Conservation (phyloP, 2,888 invertebrate species). For the Plagodis dolabraria region DNA sequence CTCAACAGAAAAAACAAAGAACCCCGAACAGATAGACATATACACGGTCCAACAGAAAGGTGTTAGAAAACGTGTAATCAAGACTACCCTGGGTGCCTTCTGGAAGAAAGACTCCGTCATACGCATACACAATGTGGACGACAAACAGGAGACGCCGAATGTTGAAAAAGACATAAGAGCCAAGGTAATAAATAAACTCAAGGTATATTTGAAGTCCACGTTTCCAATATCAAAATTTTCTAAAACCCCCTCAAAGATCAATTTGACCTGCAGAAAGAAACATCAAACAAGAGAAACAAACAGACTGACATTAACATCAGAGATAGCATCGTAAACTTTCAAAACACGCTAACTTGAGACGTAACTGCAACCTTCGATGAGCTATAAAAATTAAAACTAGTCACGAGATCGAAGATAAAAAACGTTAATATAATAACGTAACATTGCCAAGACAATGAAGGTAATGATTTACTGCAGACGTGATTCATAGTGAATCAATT, state of each 20-base stretch:
- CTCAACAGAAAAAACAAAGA: constrained; percentile 88
- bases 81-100: constrained; percentile 86
- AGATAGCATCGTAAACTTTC: constrained; percentile 36
- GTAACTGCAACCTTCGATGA: constrained; percentile 43
- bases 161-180: constrained; percentile 88
- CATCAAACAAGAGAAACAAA: too few relatives aligned
- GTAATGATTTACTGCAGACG: too few relatives aligned
- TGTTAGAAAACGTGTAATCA: constrained; percentile 85
- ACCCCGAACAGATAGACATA: constrained; percentile 89
- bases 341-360: constrained; percentile 39
- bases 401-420: constrained; percentile 36
- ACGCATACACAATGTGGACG: constrained; percentile 89
- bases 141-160: constrained; percentile 88
- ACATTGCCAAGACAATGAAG: constrained; percentile 14
- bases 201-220: constrained; percentile 40
- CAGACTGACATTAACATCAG: constrained; percentile 28
- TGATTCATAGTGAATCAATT: too few relatives aligned
- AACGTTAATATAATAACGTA: constrained; percentile 34
- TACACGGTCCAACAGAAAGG: constrained; percentile 86
- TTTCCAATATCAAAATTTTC: constrained; percentile 66
- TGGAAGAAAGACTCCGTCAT: constrained; percentile 89
- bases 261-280: too few relatives aligned
- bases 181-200: constrained; percentile 78
- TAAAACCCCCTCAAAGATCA: constrained; percentile 5
- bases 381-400: constrained; percentile 37